Evolutionary conservation across 2,888 invertebrate genomes (phyloP).

Genomic region (Halictus quadricinctus): DNA sequence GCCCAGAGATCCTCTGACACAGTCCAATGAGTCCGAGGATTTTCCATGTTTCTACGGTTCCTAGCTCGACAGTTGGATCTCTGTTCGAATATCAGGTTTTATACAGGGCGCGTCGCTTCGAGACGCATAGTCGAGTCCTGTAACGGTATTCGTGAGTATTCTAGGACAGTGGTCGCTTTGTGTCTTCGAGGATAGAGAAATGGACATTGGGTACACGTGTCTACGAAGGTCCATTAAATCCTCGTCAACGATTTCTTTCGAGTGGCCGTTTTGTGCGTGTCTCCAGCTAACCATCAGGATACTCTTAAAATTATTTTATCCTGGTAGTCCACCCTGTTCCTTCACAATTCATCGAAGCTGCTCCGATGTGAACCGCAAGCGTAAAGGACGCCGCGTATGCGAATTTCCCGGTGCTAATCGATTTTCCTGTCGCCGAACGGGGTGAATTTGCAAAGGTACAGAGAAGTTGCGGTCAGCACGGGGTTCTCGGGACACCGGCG

Average conservation of each 20-base stretch:
- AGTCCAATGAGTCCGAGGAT: not conserved
- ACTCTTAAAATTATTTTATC: too few species aligned
- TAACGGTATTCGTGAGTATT: conserved; percentile 34
- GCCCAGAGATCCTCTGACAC: not conserved
- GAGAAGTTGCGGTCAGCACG: not conserved
- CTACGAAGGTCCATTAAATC: not conserved
- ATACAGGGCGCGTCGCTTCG: conserved; percentile 26
- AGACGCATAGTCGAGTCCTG: conserved; percentile 20
- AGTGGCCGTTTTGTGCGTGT: not conserved
- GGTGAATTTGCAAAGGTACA: not conserved
- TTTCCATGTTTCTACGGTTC: conserved; percentile 55
- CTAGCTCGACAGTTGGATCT: conserved; percentile 58
- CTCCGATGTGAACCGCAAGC: too few species aligned
- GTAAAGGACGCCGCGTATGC: not conserved
- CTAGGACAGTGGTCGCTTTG: conserved; percentile 57
- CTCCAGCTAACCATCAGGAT: too few species aligned
- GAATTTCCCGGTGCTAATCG: not conserved
- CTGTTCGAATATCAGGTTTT: conserved; percentile 63
- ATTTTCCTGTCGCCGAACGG: not conserved
- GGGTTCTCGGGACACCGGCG: conserved; percentile 37
- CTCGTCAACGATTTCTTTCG: not conserved
- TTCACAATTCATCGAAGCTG: too few species aligned
- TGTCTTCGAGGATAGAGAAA: conserved; percentile 22
- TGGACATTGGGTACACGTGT: not conserved
- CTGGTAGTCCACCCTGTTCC: too few species aligned